Conservation (phyloP, 2,113 vertebrate species). For the Nothoprocta pentlandii region DNA sequence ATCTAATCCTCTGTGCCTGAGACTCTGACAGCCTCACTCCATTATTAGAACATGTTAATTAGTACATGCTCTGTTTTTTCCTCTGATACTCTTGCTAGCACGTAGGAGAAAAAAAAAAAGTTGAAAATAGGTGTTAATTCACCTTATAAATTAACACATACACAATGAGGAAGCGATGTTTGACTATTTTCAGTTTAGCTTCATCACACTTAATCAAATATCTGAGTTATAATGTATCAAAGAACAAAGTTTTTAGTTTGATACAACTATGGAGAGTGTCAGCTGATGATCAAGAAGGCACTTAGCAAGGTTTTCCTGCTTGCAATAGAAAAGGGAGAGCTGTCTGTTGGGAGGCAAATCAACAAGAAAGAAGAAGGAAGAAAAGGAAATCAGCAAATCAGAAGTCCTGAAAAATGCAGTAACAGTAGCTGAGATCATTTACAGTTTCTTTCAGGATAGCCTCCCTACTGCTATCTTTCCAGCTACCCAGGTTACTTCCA, state of each 20-base stretch:
- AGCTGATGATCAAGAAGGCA: neutral
- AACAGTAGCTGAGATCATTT: neutral
- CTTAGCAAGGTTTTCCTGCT: neutral
- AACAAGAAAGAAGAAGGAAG: neutral
- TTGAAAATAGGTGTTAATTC: slow-evolving; percentile 64
- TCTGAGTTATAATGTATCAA: slow-evolving; percentile 37
- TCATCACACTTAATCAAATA: slow-evolving; percentile 69
- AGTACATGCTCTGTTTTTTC: slow-evolving; percentile 24
- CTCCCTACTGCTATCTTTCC: neutral
- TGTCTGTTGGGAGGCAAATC: neutral
- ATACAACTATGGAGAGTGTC: neutral
- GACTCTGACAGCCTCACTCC: neutral
- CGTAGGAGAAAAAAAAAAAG: slow-evolving; percentile 10
- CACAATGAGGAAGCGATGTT: neutral
- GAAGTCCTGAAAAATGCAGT: neutral
- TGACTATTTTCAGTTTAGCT: slow-evolving; percentile 66
- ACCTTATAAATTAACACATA: slow-evolving; percentile 79
- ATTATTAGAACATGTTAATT: slow-evolving; percentile 61
- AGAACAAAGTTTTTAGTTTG: slow-evolving; percentile 41
- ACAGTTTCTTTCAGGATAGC: neutral
- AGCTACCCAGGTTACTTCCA: neutral
- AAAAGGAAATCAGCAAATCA: neutral
- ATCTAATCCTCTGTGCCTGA: neutral
- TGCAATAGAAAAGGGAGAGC: neutral
- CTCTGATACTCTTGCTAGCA: slow-evolving; percentile 20